A percentile compares a stretch with the other conserved stretches of the same genome.
Evolutionary conservation across 1,140 invertebrate genomes (phyloP).

Genomic region (Microplitis mediator): DNA sequence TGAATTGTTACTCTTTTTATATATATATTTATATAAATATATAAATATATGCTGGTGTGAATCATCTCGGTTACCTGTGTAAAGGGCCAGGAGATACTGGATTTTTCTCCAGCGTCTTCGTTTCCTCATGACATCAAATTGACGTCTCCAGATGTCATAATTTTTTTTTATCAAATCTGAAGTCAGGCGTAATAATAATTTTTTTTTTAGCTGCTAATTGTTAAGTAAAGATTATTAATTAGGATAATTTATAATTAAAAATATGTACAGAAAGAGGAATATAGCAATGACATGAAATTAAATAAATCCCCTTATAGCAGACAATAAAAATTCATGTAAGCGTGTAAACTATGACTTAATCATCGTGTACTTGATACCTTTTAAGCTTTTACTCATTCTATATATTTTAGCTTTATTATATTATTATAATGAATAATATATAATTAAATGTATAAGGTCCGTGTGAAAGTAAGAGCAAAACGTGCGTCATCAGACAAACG

Average conservation of each 20-base stretch:
- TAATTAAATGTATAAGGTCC: not conserved
- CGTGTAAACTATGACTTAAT: not conserved
- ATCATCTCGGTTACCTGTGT: not conserved
- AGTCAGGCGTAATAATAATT: not conserved
- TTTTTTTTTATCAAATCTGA: not conserved
- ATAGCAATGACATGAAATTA: not conserved
- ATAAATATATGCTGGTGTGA: too few relatives aligned
- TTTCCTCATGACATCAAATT: not conserved
- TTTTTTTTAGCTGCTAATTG: not conserved
- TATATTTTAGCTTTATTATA: not conserved
- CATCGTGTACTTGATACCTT: not conserved
- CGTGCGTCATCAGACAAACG: constrained; percentile 8
- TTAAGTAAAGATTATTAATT: too few relatives aligned
- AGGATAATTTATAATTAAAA: not conserved
- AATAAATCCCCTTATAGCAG: not conserved
- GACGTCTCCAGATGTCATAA: not conserved
- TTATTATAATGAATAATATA: constrained; percentile 7
- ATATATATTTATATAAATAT: too few relatives aligned
- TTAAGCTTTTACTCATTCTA: not conserved
- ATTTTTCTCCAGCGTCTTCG: not conserved
- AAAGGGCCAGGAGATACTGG: not conserved
- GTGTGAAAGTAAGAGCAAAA: constrained; percentile 27
- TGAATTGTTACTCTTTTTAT: not conserved
- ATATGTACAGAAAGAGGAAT: not conserved
- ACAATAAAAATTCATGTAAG: too few relatives aligned